Percentiles rank a stretch among this genome's conserved stretches.
These are phyloP conservation scores for Aphidius colemani DNA, from an alignment of 2,888 invertebrate genomes.

Conservation along the genomic window DNA sequence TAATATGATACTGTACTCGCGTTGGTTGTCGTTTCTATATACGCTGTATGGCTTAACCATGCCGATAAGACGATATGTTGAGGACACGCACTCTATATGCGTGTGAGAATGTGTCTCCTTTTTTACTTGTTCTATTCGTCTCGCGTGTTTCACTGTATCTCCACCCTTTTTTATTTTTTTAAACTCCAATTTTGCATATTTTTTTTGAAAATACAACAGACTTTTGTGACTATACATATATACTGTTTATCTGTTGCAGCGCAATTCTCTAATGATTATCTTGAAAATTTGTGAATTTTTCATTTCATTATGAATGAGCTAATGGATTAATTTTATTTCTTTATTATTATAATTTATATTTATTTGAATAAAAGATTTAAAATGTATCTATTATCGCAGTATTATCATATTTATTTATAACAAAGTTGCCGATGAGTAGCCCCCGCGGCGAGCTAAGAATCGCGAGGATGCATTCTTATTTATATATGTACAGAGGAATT, in stretches of 20 bases:
- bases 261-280: too few relatives aligned
- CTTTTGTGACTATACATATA: slow-evolving; percentile 1
- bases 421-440: slow-evolving; percentile 15
- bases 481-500: slow-evolving; percentile 14
- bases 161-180: background rate
- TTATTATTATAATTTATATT: too few relatives aligned
- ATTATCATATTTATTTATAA: too few relatives aligned
- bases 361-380: too few relatives aligned
- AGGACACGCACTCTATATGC: background rate
- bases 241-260: slow-evolving; percentile 8
- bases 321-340: too few relatives aligned
- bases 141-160: background rate
- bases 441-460: background rate
- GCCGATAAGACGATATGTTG: slow-evolving; percentile 12
- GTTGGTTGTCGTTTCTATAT: slow-evolving; percentile 2
- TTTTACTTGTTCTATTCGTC: background rate
- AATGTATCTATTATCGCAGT: too few relatives aligned
- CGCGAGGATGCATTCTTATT: background rate
- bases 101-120: slow-evolving; percentile 4
- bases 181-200: too few relatives aligned
- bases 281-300: background rate
- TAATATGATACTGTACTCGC: background rate
- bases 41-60: too few relatives aligned
- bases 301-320: too few relatives aligned
- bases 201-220: too few relatives aligned